Evolutionary conservation across 2,888 invertebrate species (phyloP), one percentile per base, ranked within the genome.

Genomic region (Ernsta delagoae): DNA sequence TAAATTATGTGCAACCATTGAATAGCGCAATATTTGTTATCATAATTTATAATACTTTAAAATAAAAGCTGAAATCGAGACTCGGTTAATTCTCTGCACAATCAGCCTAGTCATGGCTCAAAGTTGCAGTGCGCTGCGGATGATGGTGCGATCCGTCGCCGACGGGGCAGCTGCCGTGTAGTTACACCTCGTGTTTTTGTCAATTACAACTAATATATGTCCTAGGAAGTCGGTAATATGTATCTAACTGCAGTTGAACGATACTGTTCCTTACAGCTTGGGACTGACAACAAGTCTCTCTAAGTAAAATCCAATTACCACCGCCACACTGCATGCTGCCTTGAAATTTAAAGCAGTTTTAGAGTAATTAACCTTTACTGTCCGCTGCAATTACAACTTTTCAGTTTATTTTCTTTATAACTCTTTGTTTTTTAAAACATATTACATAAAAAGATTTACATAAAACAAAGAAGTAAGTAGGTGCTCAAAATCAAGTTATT

Each of bases 141-240:
- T n/a, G 43, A 36, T 45, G 43, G 31, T 41, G 31, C 36, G 59
- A 53, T 66, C 53, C 36, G 16, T 43, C 54, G 53, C 53, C 43
- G 36, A n/a, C n/a, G n/a, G n/a, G 36, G 59, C 8, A 50, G 53
- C 16, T 3, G 60, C 36, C 66, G 43, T 66, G 66, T 66, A 57
- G n/a, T n/a, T n/a, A n/a, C 43, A 34, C 34, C 60, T 53, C 34
- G 43, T 67, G 60, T 67, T 54, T 34, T 43, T 61, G 66, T 60
- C 66, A 67, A 60, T 67, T 67, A 60, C 61, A 11, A 61, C 67
- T 53, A 56, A 68, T 45, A 68, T 68, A 68, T 62, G 45, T 61
- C 54, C 61, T 67, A 67, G 61, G 61, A 61, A 67, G 67, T 67
- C 56, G 60, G 54, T 62, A 62, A 68, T 62, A 45, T 68, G 62